Base-by-base conservation (phyloP, 1,140 invertebrate species). In the Halyomorpha halys region DNA sequence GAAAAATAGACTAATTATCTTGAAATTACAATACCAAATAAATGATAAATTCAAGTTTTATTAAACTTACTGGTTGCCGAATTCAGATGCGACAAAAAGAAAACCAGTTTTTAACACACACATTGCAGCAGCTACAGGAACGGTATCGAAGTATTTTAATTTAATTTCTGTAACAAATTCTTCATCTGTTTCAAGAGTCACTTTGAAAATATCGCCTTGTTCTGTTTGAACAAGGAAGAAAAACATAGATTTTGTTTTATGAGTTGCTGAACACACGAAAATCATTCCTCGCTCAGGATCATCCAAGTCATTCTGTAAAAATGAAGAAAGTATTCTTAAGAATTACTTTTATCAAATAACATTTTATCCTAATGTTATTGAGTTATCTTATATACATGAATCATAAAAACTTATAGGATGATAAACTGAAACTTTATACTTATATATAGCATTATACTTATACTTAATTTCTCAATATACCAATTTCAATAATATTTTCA, bases 171-270 rank as follows among this genome's bases (percentile, higher is more conserved):
- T 98, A 0, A 99, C 95, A 79, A 98, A 91, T 72, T 99, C 96
- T 69, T 97, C 94, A 77, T 96, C 92, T 21, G 89, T 92, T 76
- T 98, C 95, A n/a, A 99, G 78, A 0, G 95, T 99, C n/a, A 96
- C 91, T 77, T 98, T 98, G 71, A 98, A 98, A 60, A 98, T 93
- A 75, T 97, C 94, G 2, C 94, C 94, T 74, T 96, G 90, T 76
- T 99, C 97, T 13, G 96, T 91, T 77, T 92, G 89, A 59, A 91
- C 87, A 66, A 94, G 76, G 73, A 95, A 98, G 80, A 98, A 98
- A 72, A 98, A 98, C 94, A 98, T 97, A 49, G 90, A 93, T 72
- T 98, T 99, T 5, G 97, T 99, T 74, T 98, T 98, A 73, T 99
- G 97, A 3, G 97, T 97, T 3, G 97, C 97, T 61, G 94, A 97